These are phyloP conservation scores for Epistrophella euchroma DNA, from an alignment of 2,888 invertebrate species.

Conservation along the genomic window DNA sequence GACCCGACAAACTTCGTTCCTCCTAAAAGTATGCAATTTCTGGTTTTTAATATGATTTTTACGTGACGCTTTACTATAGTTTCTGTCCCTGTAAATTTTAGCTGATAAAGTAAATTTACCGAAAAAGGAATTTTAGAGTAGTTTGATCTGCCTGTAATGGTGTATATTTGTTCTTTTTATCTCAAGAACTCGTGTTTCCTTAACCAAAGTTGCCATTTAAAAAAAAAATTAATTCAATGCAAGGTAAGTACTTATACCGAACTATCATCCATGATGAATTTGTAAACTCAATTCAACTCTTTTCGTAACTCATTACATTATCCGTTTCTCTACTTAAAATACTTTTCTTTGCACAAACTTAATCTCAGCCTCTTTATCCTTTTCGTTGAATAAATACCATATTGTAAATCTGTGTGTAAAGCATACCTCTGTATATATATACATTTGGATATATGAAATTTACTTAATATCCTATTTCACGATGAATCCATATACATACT, in stretches of 20 bases:
- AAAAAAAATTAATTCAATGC: background rate
- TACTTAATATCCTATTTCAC: conserved; percentile 50
- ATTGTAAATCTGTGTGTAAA: background rate
- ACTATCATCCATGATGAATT: background rate
- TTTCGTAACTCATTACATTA: conserved; percentile 56
- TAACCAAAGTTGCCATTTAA: background rate
- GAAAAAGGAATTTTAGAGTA: too few relatives aligned
- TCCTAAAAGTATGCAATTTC: too few relatives aligned
- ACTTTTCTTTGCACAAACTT: conserved; percentile 28
- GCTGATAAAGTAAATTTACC: too few relatives aligned
- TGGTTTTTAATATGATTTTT: too few relatives aligned
- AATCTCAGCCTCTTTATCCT: conserved; percentile 34
- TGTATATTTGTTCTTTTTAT: too few relatives aligned
- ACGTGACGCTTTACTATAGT: too few relatives aligned
- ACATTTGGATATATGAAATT: conserved; percentile 28
- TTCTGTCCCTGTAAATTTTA: too few relatives aligned
- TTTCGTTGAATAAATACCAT: conserved; percentile 12
- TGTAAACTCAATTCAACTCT: conserved; percentile 46
- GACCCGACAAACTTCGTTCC: too few relatives aligned
- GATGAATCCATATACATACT: conserved; percentile 58
- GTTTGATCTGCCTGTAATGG: too few relatives aligned
- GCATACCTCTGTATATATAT: background rate
- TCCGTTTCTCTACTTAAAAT: conserved; percentile 33
- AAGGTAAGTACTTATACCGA: background rate
- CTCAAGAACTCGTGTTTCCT: background rate